Base-by-base conservation (phyloP, 2,888 invertebrate genomes). In the Lapara coniferarum region DNA sequence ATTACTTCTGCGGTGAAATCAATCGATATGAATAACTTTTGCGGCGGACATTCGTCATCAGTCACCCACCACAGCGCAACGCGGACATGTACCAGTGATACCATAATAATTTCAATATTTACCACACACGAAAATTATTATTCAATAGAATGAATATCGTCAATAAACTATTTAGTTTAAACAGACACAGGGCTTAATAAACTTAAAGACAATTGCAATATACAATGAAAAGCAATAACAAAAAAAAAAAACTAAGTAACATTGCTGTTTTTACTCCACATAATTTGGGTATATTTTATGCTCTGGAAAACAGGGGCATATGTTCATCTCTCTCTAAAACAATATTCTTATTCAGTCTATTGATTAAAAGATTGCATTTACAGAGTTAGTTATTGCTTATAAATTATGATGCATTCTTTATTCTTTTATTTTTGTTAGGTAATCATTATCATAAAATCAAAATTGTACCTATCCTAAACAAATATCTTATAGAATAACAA, bases 1-100 rank as follows among this genome's bases (percentile, higher is more conserved):
- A 89, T 85, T 87, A 84, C 85, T 77, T 71, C 72, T 69, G 81
- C 78, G 80, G 78, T 75, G 71, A 81, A 88, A 88, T 86, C 85
- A 86, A 92, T 91, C 89, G 83, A 90, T 88, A 81, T 71, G 73
- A 76, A 79, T 76, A 77, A 80, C 73, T 81, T 77, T 77, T 78
- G 74, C 76, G 73, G 74, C 70, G 77, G 75, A 78, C 75, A 77
- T 81, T 80, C 83, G 81, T 85, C 85, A 86, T 85, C 80, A n/a
- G n/a, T n/a, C n/a, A n/a, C n/a, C n/a, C n/a, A n/a, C n/a, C n/a
- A 72, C 74, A 83, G 85, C 85, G 85, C 86, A 84, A 81, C 81
- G 84, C 78, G 78, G 79, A 77, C 80, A 79, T 75, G 68, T 78
- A 77, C 73, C 73, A 67, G 82, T 71, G 82, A 77, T 87, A 73